Evolutionary conservation across 2,888 invertebrate genomes (phyloP).

Genomic region (Ormyrus rosae): DNA sequence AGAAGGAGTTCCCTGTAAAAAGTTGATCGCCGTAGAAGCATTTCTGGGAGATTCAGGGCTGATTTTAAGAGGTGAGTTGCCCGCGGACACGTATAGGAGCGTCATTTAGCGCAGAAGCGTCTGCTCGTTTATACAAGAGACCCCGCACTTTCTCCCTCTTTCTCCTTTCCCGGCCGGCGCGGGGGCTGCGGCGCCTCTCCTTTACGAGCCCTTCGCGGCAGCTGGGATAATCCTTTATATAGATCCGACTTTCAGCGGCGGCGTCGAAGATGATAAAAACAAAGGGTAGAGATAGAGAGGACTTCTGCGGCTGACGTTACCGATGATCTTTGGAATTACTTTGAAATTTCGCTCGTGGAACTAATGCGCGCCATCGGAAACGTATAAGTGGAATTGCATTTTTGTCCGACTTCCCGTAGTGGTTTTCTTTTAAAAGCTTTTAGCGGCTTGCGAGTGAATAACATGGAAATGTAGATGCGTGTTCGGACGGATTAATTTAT

Average conservation of each 20-base stretch:
- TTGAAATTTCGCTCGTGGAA: slow-evolving; percentile 17
- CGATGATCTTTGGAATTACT: slow-evolving; percentile 33
- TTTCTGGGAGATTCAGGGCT: slow-evolving; percentile 45
- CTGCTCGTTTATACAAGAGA: slow-evolving; percentile 48
- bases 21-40: slow-evolving; percentile 32
- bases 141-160: slow-evolving; percentile 7
- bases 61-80: slow-evolving; percentile 51
- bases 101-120: slow-evolving; percentile 54
- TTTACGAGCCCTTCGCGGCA: slow-evolving; percentile 45
- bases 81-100: slow-evolving; percentile 52
- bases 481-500: too few species aligned
- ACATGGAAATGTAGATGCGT: too few species aligned
- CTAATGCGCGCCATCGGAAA: not conserved
- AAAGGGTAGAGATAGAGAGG: slow-evolving; percentile 18
- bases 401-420: too few species aligned
- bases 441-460: too few species aligned
- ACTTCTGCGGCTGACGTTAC: slow-evolving; percentile 22
- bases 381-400: not conserved
- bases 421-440: too few species aligned
- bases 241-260: slow-evolving; percentile 31
- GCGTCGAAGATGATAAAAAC: slow-evolving; percentile 46
- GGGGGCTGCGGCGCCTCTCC: not conserved
- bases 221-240: slow-evolving; percentile 52
- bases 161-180: not conserved
- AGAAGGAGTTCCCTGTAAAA: not conserved